A percentile compares a stretch with the other conserved stretches of the same genome.
Evolutionary conservation across 2,888 invertebrate genomes (phyloP).

Genomic region (Lordiphosa fenestrarum): DNA sequence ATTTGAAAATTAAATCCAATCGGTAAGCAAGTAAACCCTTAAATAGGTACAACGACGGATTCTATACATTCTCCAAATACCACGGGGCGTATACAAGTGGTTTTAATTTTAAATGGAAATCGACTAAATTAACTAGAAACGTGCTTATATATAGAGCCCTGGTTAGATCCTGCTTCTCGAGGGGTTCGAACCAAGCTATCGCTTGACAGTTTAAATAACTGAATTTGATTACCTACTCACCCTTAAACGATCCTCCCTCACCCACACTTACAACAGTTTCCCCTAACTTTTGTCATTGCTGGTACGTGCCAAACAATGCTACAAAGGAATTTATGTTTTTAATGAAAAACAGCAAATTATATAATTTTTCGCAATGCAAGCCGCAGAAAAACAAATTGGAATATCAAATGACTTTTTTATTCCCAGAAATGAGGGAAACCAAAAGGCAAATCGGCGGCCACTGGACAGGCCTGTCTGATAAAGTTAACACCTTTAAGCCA

Average conservation of each 20-base stretch:
- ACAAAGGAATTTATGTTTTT: conserved; percentile 33
- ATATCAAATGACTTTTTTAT: conserved; percentile 62
- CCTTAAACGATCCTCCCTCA: too few relatives aligned
- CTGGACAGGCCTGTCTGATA: conserved; percentile 44
- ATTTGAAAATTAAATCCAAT: too few relatives aligned
- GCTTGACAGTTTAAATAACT: background rate
- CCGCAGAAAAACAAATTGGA: conserved; percentile 15
- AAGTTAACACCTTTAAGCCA: conserved; percentile 74
- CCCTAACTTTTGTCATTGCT: conserved; percentile 21
- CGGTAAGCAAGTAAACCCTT: too few relatives aligned
- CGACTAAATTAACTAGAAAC: too few relatives aligned
- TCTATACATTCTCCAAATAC: too few relatives aligned
- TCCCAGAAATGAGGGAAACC: conserved; percentile 35
- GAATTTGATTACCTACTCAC: too few relatives aligned
- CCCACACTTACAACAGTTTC: conserved; percentile 2
- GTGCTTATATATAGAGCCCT: too few relatives aligned
- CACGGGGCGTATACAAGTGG: too few relatives aligned
- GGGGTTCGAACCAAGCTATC: too few relatives aligned
- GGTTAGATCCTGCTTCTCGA: too few relatives aligned
- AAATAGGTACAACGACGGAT: too few relatives aligned
- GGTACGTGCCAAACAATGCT: conserved; percentile 53
- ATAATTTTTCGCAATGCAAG: conserved; percentile 37
- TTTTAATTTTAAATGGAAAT: too few relatives aligned
- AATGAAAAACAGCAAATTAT: conserved; percentile 51
- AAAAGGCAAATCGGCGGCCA: conserved; percentile 26